Percentiles rank a stretch among this genome's conserved stretches.
These are phyloP conservation scores for Eristalis pertinax DNA, from an alignment of 2,888 invertebrate species.

Conservation along the genomic window DNA sequence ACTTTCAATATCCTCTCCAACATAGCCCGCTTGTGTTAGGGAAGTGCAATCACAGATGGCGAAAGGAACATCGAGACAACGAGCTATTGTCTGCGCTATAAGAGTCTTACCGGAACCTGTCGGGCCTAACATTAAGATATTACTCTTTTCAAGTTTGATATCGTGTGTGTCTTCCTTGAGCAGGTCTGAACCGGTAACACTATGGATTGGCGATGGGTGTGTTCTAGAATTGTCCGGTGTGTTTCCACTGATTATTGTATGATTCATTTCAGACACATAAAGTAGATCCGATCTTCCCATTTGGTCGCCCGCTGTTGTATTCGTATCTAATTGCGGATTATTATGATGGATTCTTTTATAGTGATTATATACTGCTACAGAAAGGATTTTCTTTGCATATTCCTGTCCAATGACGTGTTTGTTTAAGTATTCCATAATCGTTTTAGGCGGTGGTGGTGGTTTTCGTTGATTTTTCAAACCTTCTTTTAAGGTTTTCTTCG, in stretches of 20 bases:
- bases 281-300: conserved; percentile 86
- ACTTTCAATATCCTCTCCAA: conserved; percentile 99
- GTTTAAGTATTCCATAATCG: conserved; percentile 98
- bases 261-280: conserved; percentile 91
- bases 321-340: conserved; percentile 83
- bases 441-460: conserved; percentile 97
- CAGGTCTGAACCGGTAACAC: conserved; percentile 87
- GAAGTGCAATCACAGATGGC: conserved; percentile 99
- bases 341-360: conserved; percentile 99
- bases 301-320: conserved; percentile 75
- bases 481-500: conserved; percentile 92
- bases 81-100: conserved; percentile 97
- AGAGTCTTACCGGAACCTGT: conserved; percentile 99
- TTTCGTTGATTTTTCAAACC: conserved; percentile 87
- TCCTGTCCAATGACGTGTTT: conserved; percentile 99
- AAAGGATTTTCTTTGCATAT: conserved; percentile 97
- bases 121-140: conserved; percentile 97
- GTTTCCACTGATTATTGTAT: conserved; percentile 82
- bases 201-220: conserved; percentile 74
- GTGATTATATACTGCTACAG: conserved; percentile 99
- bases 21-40: conserved; percentile 97
- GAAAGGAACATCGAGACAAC: conserved; percentile 98
- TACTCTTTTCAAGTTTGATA: conserved; percentile 95
- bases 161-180: conserved; percentile 91
- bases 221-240: conserved; percentile 75